A percentile compares a stretch with the other conserved stretches of the same genome.
Evolutionary conservation across 2,797 vertebrate genomes (phyloP).

Genomic region (Pachyuromys duprasi): DNA sequence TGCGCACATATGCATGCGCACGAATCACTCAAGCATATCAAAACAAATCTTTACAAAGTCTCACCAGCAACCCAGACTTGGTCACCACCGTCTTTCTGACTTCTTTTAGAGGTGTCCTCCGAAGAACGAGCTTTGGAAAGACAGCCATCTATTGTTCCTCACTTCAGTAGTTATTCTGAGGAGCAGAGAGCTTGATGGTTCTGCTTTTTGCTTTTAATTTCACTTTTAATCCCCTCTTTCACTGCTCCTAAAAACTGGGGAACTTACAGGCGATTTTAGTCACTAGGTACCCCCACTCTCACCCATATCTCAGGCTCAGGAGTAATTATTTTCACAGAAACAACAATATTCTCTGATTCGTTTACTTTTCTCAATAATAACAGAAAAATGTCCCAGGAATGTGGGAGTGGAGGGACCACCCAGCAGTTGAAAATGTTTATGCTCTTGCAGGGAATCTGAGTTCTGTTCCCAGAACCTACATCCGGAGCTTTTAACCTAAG

Average conservation of each 20-base stretch:
- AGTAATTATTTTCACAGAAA: not conserved
- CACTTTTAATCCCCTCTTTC: not conserved
- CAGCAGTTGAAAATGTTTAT: not conserved
- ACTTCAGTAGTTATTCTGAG: not conserved
- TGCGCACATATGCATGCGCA: not conserved
- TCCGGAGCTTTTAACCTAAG: too few species aligned
- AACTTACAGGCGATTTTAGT: not conserved
- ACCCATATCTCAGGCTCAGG: not conserved
- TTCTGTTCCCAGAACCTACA: not conserved
- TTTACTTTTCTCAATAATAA: constrained; percentile 26
- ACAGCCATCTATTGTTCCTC: not conserved
- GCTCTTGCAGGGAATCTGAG: not conserved
- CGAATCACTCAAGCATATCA: not conserved
- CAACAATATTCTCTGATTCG: constrained; percentile 33
- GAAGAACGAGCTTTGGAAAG: not conserved
- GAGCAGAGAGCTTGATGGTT: not conserved
- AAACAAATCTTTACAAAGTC: not conserved
- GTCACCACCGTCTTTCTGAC: not conserved
- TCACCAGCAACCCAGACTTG: not conserved
- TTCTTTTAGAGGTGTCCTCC: not conserved
- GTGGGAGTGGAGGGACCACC: not conserved
- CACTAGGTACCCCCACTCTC: not conserved
- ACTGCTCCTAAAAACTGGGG: not conserved
- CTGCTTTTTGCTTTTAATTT: not conserved
- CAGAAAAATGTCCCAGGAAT: not conserved